phyloP scores from a whole-genome alignment of 1,140 invertebrate species.

The Liolophura sinensis region DNA sequence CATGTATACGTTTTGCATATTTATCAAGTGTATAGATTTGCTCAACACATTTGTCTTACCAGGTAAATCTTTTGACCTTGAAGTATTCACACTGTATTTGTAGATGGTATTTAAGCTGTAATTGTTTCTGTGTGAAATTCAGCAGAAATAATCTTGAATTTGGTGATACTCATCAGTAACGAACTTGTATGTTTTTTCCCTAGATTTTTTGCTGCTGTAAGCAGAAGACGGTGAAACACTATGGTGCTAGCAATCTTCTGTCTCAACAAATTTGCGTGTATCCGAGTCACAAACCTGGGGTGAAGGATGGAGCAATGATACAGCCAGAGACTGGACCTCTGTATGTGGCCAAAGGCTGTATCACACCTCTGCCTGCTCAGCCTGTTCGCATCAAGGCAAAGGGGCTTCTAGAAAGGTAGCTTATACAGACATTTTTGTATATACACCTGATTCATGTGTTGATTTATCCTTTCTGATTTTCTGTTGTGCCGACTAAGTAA shows the following conservation, averaged over 20 bases:
- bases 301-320: slow-evolving; percentile 45
- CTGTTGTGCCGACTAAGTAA: too few relatives aligned
- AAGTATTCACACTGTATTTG: slow-evolving; percentile 5
- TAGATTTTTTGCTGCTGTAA: slow-evolving; percentile 33
- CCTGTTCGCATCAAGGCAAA: slow-evolving; percentile 69
- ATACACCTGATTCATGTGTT: neutral
- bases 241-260: slow-evolving; percentile 10
- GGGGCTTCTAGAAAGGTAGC: slow-evolving; percentile 58
- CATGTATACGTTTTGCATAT: too few relatives aligned
- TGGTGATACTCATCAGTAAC: neutral
- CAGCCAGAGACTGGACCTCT: slow-evolving; percentile 46
- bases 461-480: too few relatives aligned
- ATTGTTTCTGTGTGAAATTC: neutral
- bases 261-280: slow-evolving; percentile 33
- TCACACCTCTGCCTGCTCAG: slow-evolving; percentile 38
- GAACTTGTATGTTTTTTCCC: slow-evolving; percentile 3
- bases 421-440: neutral
- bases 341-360: slow-evolving; percentile 34
- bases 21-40: too few relatives aligned
- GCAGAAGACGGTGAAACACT: slow-evolving; percentile 16
- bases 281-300: slow-evolving; percentile 43
- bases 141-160: neutral
- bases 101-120: slow-evolving; percentile 7
- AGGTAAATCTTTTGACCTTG: neutral
- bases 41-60: slow-evolving; percentile 5